Conservation (phyloP, 35 echinoderm and acorn worm species). For the Chiridota heheva region DNA sequence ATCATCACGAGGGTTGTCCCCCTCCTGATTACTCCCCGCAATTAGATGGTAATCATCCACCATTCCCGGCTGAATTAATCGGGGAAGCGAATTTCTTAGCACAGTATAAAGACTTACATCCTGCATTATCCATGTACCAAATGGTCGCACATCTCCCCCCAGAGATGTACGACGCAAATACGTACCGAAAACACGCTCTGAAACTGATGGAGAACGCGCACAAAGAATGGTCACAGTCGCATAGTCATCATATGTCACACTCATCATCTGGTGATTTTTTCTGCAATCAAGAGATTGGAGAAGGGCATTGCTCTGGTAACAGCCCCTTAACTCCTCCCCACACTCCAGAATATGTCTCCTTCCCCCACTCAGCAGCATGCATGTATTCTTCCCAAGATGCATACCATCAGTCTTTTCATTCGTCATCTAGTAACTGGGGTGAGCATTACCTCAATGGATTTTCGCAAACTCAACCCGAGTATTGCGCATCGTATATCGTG, state of each 20-base stretch:
- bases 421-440: conserved; percentile 8
- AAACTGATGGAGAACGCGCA: conserved; percentile 63
- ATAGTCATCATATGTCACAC: conserved; percentile 15
- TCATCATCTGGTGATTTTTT: not conserved
- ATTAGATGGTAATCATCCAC: conserved; percentile 12
- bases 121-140: conserved; percentile 86
- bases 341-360: conserved; percentile 25
- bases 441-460: conserved; percentile 47
- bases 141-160: conserved; percentile 91
- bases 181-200: conserved; percentile 71
- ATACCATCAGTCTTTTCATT: conserved; percentile 3
- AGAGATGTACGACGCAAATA: conserved; percentile 88
- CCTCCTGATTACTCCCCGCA: conserved; percentile 23
- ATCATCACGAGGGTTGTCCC: conserved; percentile 11
- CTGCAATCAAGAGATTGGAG: conserved; percentile 23
- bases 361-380: not conserved
- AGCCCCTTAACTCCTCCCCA: conserved; percentile 53
- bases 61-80: conserved; percentile 17
- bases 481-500: conserved; percentile 65
- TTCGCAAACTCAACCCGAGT: conserved; percentile 57
- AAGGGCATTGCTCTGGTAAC: conserved; percentile 12
- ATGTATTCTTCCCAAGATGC: conserved; percentile 27
- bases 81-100: conserved; percentile 19
- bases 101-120: conserved; percentile 22
- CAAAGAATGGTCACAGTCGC: conserved; percentile 36